Evolutionary conservation across 2,888 invertebrate species (phyloP).

Genomic region (Cryptosula pallasiana): DNA sequence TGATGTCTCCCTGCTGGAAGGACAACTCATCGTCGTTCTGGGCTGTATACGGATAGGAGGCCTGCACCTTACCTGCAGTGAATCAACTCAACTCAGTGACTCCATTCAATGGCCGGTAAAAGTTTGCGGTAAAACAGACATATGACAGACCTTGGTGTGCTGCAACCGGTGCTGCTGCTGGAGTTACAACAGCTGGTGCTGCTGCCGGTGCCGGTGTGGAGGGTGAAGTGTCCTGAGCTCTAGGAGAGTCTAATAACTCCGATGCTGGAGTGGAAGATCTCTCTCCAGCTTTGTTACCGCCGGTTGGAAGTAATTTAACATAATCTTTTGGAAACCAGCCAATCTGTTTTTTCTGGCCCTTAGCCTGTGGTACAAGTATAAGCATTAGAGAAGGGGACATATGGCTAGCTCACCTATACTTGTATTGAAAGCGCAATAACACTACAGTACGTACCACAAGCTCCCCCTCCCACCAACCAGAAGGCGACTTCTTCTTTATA

Average conservation of each 20-base stretch:
- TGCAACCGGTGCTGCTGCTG: not conserved
- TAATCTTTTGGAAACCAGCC: slow-evolving; percentile 99
- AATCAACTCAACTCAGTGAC: too few relatives aligned
- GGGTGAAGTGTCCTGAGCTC: slow-evolving; percentile 36
- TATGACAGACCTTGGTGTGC: slow-evolving; percentile 1
- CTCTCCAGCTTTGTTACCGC: not conserved
- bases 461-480: slow-evolving; percentile 99
- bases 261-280: slow-evolving; percentile 18
- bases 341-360: slow-evolving; percentile 80
- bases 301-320: slow-evolving; percentile 64
- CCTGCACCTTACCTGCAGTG: slow-evolving; percentile 26
- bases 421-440: too few relatives aligned
- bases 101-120: too few relatives aligned
- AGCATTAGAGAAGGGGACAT: too few relatives aligned
- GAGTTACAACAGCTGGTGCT: not conserved
- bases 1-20: slow-evolving; percentile 49
- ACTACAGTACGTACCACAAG: slow-evolving; percentile 63
- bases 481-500: slow-evolving; percentile 92
- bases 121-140: too few relatives aligned
- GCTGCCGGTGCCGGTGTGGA: slow-evolving; percentile 52
- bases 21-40: slow-evolving; percentile 51
- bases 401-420: too few relatives aligned
- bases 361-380: too few relatives aligned
- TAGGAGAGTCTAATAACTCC: not conserved
- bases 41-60: slow-evolving; percentile 47